phyloP scores from a whole-genome alignment of 2,113 vertebrate genomes.

The Orientallactaga bullata region DNA sequence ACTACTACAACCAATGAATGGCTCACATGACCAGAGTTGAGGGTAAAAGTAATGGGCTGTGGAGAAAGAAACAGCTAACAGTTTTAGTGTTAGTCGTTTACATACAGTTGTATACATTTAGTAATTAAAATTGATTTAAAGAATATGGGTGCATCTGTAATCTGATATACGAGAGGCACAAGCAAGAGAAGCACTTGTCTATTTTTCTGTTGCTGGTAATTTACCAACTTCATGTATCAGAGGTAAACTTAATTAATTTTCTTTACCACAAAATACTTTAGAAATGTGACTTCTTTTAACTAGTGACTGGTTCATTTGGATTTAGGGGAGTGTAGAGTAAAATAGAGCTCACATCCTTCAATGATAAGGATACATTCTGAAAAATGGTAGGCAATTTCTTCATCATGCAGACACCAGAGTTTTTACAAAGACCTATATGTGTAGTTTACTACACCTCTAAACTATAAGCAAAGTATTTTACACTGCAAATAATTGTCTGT shows the following conservation, averaged over 20 bases:
- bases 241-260: background rate
- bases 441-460: background rate
- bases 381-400: background rate
- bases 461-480: background rate
- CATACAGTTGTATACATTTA: background rate
- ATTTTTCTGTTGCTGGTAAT: background rate
- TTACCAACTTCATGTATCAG: background rate
- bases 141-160: background rate
- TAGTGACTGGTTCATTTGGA: background rate
- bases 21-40: background rate
- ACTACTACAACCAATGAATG: background rate
- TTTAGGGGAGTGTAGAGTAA: background rate
- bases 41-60: background rate
- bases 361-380: background rate
- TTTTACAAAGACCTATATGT: background rate
- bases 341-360: background rate
- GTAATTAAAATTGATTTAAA: background rate
- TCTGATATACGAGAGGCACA: background rate
- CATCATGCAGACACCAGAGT: background rate
- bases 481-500: background rate
- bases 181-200: too few relatives aligned
- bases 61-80: background rate
- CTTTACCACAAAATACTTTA: background rate
- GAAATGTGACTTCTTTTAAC: slow-evolving; percentile 25
- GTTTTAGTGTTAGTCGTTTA: background rate